phyloP scores from a whole-genome alignment of 2,797 vertebrate genomes.

The Intellagama lesueurii region DNA sequence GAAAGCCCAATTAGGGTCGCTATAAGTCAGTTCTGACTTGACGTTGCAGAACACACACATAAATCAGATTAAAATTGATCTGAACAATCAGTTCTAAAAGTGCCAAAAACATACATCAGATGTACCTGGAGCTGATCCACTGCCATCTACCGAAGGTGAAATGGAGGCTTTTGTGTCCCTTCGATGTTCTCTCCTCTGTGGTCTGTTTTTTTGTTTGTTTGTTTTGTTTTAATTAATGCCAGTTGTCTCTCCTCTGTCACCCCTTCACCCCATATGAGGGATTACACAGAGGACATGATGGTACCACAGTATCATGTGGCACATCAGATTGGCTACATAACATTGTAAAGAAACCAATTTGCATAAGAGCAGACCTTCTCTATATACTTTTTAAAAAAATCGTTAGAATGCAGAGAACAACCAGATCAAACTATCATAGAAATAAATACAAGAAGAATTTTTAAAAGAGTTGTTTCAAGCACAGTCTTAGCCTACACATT shows the following conservation, averaged over 20 bases:
- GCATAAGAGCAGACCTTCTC: neutral
- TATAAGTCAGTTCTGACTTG: no score
- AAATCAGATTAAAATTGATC: neutral
- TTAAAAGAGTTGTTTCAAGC: no score
- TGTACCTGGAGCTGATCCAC: neutral
- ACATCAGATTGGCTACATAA: neutral
- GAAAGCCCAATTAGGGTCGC: no score
- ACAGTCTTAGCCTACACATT: no score
- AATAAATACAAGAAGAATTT: no score
- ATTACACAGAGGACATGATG: neutral
- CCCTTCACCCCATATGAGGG: no score
- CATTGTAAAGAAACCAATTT: neutral
- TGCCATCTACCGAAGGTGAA: neutral
- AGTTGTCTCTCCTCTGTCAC: neutral
- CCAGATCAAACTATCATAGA: no score
- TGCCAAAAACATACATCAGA: neutral
- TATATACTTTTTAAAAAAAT: no score
- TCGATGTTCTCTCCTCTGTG: neutral
- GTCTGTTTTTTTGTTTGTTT: neutral
- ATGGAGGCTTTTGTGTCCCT: neutral
- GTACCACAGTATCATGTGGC: no score
- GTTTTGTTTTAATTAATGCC: no score
- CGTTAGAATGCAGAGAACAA: no score
- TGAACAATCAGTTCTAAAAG: neutral
- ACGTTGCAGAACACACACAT: no score